These are phyloP conservation scores for Myotis davidii DNA, from an alignment of 2,113 vertebrate species.

Conservation along the genomic window DNA sequence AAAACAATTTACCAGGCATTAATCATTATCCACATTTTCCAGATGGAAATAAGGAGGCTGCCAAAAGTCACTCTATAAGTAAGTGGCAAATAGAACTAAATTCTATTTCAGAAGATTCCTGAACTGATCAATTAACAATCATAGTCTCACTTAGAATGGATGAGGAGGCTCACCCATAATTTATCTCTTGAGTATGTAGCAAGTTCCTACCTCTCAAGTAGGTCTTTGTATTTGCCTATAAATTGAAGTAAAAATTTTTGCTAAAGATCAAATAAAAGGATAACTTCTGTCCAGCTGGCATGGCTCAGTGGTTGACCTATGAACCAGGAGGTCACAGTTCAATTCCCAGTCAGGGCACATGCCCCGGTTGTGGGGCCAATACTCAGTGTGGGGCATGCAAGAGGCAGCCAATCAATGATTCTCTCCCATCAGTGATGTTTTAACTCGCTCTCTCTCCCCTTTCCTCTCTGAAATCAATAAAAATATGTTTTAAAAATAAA, in stretches of 20 bases:
- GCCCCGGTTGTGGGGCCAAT: too few relatives aligned
- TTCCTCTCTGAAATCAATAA: too few relatives aligned
- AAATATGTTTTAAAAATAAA: too few relatives aligned
- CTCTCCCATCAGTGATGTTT: too few relatives aligned
- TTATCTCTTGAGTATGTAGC: background rate
- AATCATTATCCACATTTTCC: background rate
- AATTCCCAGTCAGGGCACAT: too few relatives aligned
- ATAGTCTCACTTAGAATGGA: background rate
- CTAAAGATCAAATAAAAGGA: background rate
- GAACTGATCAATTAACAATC: background rate
- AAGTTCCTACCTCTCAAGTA: background rate
- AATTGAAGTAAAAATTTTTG: background rate
- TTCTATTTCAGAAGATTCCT: background rate
- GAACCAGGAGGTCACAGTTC: too few relatives aligned
- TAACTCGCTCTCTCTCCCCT: too few relatives aligned
- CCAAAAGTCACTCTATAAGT: background rate
- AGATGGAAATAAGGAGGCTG: slow-evolving; percentile 7
- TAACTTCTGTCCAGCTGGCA: background rate
- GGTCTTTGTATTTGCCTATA: background rate
- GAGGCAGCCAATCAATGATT: too few relatives aligned
- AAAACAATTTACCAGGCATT: background rate
- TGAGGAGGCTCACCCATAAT: background rate
- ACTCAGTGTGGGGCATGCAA: too few relatives aligned
- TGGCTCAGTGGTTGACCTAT: too few relatives aligned
- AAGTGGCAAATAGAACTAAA: slow-evolving; percentile 29